A percentile compares a stretch with the other conserved stretches of the same genome.
These are phyloP conservation scores for Petromus typicus DNA, from an alignment of 2,113 vertebrate genomes.

Conservation along the genomic window DNA sequence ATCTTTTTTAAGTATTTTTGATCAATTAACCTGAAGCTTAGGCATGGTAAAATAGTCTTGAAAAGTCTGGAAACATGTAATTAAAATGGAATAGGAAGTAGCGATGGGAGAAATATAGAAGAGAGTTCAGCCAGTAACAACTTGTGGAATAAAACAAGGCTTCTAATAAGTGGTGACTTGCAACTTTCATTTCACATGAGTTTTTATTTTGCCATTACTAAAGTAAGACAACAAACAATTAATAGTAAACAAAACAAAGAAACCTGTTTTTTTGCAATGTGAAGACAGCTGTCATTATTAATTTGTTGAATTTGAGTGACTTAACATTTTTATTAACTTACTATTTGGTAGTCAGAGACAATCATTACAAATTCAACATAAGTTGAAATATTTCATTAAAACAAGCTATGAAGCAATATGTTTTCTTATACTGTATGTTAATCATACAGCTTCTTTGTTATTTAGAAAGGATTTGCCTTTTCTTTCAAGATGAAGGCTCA, in stretches of 20 bases:
- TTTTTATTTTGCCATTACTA: neutral
- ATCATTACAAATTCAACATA: neutral
- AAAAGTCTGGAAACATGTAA: neutral
- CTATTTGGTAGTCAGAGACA: neutral
- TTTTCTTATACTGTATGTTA: neutral
- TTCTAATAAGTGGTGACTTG: neutral
- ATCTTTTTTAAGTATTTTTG: neutral
- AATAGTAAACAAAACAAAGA: neutral
- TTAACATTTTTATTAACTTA: conserved; percentile 1
- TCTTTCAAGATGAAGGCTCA: neutral
- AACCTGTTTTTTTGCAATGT: neutral
- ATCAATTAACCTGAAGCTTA: neutral
- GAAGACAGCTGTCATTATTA: neutral
- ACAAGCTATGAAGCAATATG: neutral
- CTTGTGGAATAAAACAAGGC: neutral
- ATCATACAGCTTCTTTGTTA: neutral
- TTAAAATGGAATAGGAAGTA: neutral
- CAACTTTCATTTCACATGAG: neutral
- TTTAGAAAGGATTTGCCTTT: neutral
- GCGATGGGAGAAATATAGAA: neutral
- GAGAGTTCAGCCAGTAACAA: neutral
- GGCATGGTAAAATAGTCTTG: neutral
- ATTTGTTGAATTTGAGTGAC: neutral
- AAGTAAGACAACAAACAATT: neutral
- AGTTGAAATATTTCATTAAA: neutral